phyloP scores from a whole-genome alignment of 1,140 invertebrate species.

The Notospermus geniculatus region DNA sequence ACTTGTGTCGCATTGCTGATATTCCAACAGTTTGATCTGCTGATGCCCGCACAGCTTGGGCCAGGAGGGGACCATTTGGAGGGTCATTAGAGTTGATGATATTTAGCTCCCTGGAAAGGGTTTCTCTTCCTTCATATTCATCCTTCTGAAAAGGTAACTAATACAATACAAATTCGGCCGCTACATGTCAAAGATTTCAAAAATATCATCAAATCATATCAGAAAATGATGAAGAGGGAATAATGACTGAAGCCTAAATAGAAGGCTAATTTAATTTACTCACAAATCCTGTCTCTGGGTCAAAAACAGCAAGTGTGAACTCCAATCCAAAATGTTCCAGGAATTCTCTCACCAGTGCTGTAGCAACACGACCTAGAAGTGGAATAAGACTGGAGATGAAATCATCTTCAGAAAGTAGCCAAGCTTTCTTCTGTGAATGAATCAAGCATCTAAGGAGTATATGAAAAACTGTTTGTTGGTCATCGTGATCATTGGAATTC shows the following conservation, averaged over 20 bases:
- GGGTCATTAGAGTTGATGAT: constrained; percentile 22
- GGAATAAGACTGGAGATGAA: no score
- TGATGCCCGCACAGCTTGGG: neutral
- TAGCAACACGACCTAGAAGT: constrained; percentile 60
- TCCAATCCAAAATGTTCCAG: constrained; percentile 70
- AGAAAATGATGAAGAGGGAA: neutral
- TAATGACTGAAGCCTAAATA: neutral
- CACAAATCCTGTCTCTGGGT: constrained; percentile 66
- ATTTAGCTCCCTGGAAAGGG: constrained; percentile 35
- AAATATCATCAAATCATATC: neutral
- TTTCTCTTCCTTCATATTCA: constrained; percentile 24
- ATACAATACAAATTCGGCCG: neutral
- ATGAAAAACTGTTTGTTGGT: no score
- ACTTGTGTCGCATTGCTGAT: no score
- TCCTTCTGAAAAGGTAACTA: constrained; percentile 22
- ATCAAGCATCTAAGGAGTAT: neutral
- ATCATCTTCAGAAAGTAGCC: no score
- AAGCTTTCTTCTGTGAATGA: no score
- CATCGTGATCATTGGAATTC: no score
- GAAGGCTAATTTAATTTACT: constrained; percentile 48
- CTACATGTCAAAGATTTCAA: neutral
- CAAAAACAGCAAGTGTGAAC: constrained; percentile 69
- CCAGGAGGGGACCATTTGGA: constrained; percentile 27
- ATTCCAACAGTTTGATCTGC: neutral
- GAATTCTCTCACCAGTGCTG: constrained; percentile 70